Base-by-base conservation (phyloP, 2,797 vertebrate genomes). In the Smutsia gigantea region DNA sequence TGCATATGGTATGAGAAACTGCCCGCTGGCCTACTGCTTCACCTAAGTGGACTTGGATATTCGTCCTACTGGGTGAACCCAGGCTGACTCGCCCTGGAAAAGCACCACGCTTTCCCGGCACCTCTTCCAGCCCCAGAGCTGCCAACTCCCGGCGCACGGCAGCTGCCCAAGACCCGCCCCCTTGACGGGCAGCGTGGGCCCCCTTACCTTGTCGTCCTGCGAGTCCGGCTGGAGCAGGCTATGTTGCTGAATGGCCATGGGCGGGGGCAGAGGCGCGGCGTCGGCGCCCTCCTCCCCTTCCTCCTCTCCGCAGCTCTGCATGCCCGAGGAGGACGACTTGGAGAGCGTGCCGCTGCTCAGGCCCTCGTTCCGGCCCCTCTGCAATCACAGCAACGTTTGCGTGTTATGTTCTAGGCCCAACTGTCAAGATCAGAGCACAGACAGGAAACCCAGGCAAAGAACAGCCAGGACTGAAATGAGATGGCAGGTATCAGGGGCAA, bases 231-330 rank as follows among this genome's bases (percentile, higher is more conserved):
- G 99, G 71, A 99, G 99, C 69, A 99, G 99, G 98, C 99, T 99
- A 98, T 99, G 99, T 61, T 99, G 99, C 97, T 99, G 99, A 97
- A 99, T 99, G 97, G 99, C 99, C 99, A 99, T 99, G 0, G 99
- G 99, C 0, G 99, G 99, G 37, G 99, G 99, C 78, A 99, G 99
- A 0, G 99, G 99, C 4, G 99, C 99, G 0, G 99, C 98, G 49
- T 99, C 99, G 0, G 99, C 98, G 0, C 99, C 99, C 97, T 99
- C 99, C 97, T 99, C 99, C 0, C 99, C 99, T 97, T 99, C 99
- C 95, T 99, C 99, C 98, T 99, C 99, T 2, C 99, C 99, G 0
- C 99, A 99, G 99, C 99, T 99, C 98, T 99, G 99, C 99, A 99
- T 99, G 90, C 99, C 99, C 0, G 99, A 99, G 0, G 99, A 99